Conservation (phyloP, 2,113 vertebrate genomes). For the Apus apus region DNA sequence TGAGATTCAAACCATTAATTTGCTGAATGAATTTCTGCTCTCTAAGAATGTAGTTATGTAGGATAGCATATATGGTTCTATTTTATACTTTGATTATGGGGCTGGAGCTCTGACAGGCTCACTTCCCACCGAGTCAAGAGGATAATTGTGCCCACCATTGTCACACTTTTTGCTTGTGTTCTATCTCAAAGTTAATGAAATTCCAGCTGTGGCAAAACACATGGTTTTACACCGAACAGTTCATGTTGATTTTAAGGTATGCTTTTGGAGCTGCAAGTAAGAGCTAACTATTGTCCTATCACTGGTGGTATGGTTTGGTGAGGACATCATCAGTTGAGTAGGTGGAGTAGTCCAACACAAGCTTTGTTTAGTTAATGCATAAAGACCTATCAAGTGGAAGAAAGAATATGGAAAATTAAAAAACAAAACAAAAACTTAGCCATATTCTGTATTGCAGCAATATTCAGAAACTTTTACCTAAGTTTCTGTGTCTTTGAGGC, state of each 20-base stretch:
- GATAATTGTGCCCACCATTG: not conserved
- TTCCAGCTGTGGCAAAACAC: not conserved
- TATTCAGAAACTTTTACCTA: not conserved
- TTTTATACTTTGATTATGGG: not conserved
- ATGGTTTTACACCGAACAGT: not conserved
- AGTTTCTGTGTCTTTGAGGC: not conserved
- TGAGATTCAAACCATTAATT: not conserved
- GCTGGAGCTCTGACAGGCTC: not conserved
- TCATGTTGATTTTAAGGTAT: not conserved
- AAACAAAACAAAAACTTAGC: not conserved
- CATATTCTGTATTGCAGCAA: not conserved
- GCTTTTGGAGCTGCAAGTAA: not conserved
- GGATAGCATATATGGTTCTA: not conserved
- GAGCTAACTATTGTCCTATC: not conserved
- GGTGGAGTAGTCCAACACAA: not conserved
- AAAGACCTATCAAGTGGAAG: not conserved
- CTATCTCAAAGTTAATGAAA: not conserved
- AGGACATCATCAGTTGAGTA: not conserved
- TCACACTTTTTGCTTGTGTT: not conserved
- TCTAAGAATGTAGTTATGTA: not conserved
- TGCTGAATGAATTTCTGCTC: not conserved
- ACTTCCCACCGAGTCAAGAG: not conserved
- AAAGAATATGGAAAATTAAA: not conserved
- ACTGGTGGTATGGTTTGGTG: not conserved
- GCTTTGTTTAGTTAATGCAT: not conserved